Evolutionary conservation across 1,140 invertebrate species (phyloP).

Genomic region (Drosophila lowei): DNA sequence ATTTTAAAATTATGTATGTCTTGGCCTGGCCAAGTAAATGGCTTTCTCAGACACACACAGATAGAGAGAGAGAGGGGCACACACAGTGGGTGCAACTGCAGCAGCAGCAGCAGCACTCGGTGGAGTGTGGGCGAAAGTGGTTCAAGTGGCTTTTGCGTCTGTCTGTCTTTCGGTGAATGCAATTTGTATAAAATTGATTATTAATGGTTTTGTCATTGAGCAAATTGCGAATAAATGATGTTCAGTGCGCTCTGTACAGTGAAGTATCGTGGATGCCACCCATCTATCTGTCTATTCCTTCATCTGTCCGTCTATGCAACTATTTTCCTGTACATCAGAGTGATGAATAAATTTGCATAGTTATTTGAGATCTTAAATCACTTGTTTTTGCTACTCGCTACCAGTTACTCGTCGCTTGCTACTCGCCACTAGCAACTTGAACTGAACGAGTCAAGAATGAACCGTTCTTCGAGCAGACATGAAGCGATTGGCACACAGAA

Average conservation of each 20-base stretch:
- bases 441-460: conserved; percentile 13
- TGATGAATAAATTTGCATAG: too few relatives aligned
- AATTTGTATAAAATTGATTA: conserved; percentile 49
- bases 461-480: conserved; percentile 20
- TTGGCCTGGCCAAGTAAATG: conserved; percentile 48
- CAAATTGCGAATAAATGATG: conserved; percentile 36
- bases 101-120: conserved; percentile 34
- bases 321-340: too few relatives aligned
- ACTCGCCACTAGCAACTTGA: neutral
- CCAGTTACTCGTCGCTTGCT: neutral
- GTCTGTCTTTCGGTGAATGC: conserved; percentile 29
- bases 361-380: too few relatives aligned
- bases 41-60: conserved; percentile 27
- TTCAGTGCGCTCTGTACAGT: too few relatives aligned
- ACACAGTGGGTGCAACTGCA: conserved; percentile 35
- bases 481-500: conserved; percentile 28
- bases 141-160: conserved; percentile 31
- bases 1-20: conserved; percentile 53
- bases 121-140: conserved; percentile 45
- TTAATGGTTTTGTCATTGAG: conserved; percentile 48
- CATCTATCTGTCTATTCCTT: too few relatives aligned
- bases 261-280: too few relatives aligned
- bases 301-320: too few relatives aligned
- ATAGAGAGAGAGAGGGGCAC: neutral
- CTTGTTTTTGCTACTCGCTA: neutral